Base-by-base conservation (phyloP, 2,888 invertebrate species). In the Drosophila nigritarsus region DNA sequence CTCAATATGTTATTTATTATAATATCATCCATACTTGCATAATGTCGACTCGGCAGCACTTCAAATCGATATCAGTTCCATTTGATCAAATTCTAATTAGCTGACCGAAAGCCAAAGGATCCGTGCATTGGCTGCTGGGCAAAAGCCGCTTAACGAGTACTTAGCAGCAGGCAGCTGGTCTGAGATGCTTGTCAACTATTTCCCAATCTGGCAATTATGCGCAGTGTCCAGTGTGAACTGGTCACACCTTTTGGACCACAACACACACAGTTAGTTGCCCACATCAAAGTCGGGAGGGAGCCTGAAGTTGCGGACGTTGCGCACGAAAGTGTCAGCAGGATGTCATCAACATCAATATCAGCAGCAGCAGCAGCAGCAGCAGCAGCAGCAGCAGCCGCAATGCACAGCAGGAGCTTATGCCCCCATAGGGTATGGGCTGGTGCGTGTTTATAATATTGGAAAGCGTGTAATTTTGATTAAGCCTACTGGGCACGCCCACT, bases 401-500 rank as follows among this genome's bases (percentile, higher is more conserved):
- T 24, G n/a, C 59, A 40, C 68, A 69, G 48, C 72, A 42, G 56
- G 75, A 58, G 65, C n/a, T 58, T 59, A 24, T 20, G 32, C 48
- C 30, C 20, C n/a, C 29, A 34, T n/a, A 13, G 27, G n/a, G 27
- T n/a, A 6, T 20, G 34, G 18, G 30, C 13, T 36, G 45, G 45
- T 20, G 71, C 62, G 73, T 85, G 80, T 65, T 80, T 75, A 82
- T 87, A 70, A 65, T 87, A 87, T 86, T 80, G 88, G 73, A 76
- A 73, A 66, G 75, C 90, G 87, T 89, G 78, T 78, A 73, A 87
- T 70, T 87, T 82, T 86, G 90, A 86, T 82, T 72, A 65, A 53
- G 66, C 68, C 64, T 55, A 51, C 54, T 34, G 45, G 58, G 48
- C 75, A 83, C 81, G 63, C 77, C 80, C 78, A 62, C 53, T 38